Evolutionary conservation across 2,888 invertebrate genomes (phyloP).

Genomic region (Scaptomyza tumidula): DNA sequence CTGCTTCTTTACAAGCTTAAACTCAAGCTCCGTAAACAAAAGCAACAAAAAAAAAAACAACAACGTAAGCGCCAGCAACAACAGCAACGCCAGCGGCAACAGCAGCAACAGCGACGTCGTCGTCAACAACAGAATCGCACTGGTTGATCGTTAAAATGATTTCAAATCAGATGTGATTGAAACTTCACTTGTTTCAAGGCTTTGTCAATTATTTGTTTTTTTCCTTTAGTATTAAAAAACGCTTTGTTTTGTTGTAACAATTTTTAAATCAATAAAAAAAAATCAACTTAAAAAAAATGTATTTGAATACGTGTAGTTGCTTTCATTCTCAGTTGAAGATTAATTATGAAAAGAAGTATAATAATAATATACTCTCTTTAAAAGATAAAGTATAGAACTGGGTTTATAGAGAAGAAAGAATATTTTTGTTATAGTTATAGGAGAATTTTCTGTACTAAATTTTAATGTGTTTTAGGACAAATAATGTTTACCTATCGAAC

Average conservation of each 20-base stretch:
- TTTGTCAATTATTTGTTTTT: neutral
- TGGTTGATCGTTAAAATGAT: neutral
- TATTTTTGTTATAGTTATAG: too few relatives aligned
- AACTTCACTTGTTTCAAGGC: neutral
- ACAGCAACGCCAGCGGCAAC: constrained; percentile 5
- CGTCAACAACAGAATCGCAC: too few relatives aligned
- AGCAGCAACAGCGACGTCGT: constrained; percentile 5
- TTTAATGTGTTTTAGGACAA: too few relatives aligned
- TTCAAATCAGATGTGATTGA: neutral
- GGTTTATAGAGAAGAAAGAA: neutral
- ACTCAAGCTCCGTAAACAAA: neutral
- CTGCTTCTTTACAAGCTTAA: neutral
- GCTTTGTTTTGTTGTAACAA: neutral
- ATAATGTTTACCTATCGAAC: too few relatives aligned
- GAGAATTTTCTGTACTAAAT: too few relatives aligned
- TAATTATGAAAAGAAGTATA: neutral
- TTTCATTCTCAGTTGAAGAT: neutral
- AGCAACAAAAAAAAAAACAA: neutral
- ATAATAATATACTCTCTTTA: too few relatives aligned
- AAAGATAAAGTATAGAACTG: neutral
- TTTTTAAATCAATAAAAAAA: neutral
- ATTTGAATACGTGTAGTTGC: neutral
- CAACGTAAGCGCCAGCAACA: constrained; percentile 2
- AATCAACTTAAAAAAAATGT: neutral
- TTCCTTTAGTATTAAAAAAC: neutral